phyloP scores from a whole-genome alignment of 2,888 invertebrate genomes.

The Gonocerus acuteangulatus region DNA sequence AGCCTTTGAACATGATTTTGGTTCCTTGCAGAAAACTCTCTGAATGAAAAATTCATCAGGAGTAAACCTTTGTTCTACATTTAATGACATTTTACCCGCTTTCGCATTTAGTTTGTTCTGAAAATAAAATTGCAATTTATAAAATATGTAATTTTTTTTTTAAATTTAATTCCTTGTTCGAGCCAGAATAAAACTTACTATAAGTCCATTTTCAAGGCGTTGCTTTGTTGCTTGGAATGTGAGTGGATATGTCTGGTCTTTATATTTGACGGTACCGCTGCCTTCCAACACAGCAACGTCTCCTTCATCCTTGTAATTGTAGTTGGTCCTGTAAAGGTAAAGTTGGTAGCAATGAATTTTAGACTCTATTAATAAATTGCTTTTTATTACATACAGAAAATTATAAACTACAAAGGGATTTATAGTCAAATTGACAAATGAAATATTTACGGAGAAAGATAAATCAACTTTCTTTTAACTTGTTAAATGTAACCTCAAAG shows the following conservation, averaged over 20 bases:
- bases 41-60: slow-evolving; percentile 28
- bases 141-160: neutral
- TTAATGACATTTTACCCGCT: slow-evolving; percentile 25
- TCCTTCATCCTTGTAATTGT: slow-evolving; percentile 61
- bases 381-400: no score
- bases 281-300: slow-evolving; percentile 67
- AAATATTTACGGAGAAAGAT: no score
- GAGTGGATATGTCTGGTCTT: slow-evolving; percentile 58
- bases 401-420: no score
- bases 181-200: no score
- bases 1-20: slow-evolving; percentile 31
- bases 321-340: slow-evolving; percentile 52
- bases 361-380: no score
- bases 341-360: neutral
- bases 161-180: neutral
- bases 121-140: slow-evolving; percentile 46
- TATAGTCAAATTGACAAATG: neutral
- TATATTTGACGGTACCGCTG: slow-evolving; percentile 62
- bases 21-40: slow-evolving; percentile 30
- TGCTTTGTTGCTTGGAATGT: slow-evolving; percentile 62
- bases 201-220: slow-evolving; percentile 57
- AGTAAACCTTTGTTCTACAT: slow-evolving; percentile 20
- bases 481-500: no score
- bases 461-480: no score
- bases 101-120: slow-evolving; percentile 38